Percentiles rank a stretch among this genome's conserved stretches.
Conservation (phyloP, 2,113 vertebrate species). For the Nycticryphes semicollaris region DNA sequence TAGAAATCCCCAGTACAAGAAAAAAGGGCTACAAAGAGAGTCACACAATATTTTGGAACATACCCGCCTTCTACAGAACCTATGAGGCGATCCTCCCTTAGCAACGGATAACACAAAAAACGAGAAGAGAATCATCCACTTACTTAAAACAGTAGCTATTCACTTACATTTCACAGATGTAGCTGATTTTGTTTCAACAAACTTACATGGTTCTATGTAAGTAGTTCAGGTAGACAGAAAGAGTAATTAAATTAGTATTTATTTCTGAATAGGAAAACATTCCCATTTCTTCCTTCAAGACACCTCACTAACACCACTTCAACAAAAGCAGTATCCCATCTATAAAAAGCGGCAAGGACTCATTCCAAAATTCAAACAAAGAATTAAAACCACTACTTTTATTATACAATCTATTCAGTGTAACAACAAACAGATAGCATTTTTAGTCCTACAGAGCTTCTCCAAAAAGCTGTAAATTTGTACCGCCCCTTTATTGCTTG, state of each 20-base stretch:
- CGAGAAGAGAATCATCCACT: slow-evolving; percentile 73
- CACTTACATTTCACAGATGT: neutral
- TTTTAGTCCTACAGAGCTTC: neutral
- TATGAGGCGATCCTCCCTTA: slow-evolving; percentile 80
- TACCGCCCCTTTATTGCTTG: neutral
- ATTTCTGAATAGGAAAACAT: neutral
- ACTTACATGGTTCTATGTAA: neutral
- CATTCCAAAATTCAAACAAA: neutral
- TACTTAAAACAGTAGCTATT: slow-evolving; percentile 6
- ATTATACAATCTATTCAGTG: neutral
- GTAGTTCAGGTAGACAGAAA: neutral
- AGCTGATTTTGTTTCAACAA: neutral
- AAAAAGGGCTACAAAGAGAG: neutral
- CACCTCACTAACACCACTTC: neutral
- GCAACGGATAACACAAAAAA: slow-evolving; percentile 65
- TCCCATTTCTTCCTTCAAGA: neutral
- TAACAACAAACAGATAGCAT: neutral
- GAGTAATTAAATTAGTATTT: neutral
- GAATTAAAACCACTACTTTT: neutral
- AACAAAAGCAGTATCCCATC: neutral
- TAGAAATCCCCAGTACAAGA: slow-evolving; percentile 38
- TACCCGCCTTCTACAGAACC: slow-evolving; percentile 81
- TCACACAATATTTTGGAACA: slow-evolving; percentile 54
- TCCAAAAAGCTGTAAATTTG: neutral
- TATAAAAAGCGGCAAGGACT: neutral